Base-by-base conservation (phyloP, 2,888 invertebrate species). In the Plemyria rubiginata region DNA sequence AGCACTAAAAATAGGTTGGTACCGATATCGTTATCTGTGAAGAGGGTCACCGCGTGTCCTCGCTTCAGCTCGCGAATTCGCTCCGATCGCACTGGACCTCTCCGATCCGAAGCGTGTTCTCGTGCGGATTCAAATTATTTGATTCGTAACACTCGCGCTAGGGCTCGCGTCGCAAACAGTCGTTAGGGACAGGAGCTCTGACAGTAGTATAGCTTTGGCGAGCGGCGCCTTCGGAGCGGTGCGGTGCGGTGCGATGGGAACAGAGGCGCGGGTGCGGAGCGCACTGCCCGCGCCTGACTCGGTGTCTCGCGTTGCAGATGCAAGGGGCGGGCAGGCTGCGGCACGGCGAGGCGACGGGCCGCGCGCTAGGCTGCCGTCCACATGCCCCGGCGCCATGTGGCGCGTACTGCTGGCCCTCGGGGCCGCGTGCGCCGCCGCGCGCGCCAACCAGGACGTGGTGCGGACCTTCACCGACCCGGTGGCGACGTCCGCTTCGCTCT, bases 401-500 rank as follows among this genome's bases (percentile, higher is more conserved):
- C 90, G 92, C 90, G 90, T 93, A 87, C 90, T 93, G 87, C 90
- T 94, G 93, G 93, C 93, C 88, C 90, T 93, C 85, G 88, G 87
- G 88, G 90, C 91, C 85, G 86, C 91, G 88, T 90, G 93, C 88
- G 88, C 89, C 80, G 87, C 89, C 87, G 90, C 90, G 90, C 86
- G 87, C 92, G 88, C 90, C 88, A 86, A 92, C 87, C 87, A 94
- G 82, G 95, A 95, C 87, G 95, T 96, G 86, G 95, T 96, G 86
- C 93, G 94, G 84, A 94, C 94, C 82, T 96, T 95, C 93, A 84
- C 90, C 89, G 95, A 95, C 85, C 90, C 93, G 66, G 88, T 94
- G 70, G 92, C 94, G 74, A 93, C 94, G 72, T 94, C 95, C 76
- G 91, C 94, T 70, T 96, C 95, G 75, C 94, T 94, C 75, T 96